Conservation (phyloP, 2,797 vertebrate species). For the Sparus aurata region DNA sequence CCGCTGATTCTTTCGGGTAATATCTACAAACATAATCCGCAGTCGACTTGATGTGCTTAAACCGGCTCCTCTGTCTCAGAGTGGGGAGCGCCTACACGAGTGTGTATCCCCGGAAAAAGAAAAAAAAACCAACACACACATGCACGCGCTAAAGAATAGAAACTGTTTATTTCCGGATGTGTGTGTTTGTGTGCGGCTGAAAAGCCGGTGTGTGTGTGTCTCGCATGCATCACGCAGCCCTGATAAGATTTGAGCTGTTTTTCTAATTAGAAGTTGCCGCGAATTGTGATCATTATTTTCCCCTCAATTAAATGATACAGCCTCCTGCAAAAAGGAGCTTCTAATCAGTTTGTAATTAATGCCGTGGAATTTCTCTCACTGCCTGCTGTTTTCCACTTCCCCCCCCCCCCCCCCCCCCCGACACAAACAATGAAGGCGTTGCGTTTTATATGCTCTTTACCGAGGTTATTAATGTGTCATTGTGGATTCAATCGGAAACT, state of each 20-base stretch:
- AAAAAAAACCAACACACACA: background rate
- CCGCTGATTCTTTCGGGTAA: constrained; percentile 75
- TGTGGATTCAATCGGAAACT: constrained; percentile 37
- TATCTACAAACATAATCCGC: constrained; percentile 81
- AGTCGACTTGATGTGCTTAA: constrained; percentile 74
- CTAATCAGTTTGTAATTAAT: constrained; percentile 88
- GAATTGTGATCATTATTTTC: constrained; percentile 88
- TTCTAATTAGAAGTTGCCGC: constrained; percentile 87
- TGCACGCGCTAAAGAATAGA: constrained; percentile 35
- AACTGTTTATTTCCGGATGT: constrained; percentile 60
- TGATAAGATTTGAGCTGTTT: constrained; percentile 88
- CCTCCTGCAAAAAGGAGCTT: constrained; percentile 76
- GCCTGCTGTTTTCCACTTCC: constrained; percentile 44
- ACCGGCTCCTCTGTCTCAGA: constrained; percentile 65
- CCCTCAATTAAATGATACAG: constrained; percentile 88
- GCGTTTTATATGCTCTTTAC: constrained; percentile 48
- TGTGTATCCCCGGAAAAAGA: constrained; percentile 34
- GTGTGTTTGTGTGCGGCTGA: constrained; percentile 43
- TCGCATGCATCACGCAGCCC: constrained; percentile 77
- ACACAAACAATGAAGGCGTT: constrained; percentile 42
- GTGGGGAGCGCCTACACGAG: constrained; percentile 46
- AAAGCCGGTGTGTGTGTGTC: constrained; percentile 48
- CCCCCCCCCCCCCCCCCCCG: constrained; percentile 38
- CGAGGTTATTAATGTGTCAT: constrained; percentile 45
- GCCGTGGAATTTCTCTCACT: constrained; percentile 65